phyloP scores from a whole-genome alignment of 2,113 vertebrate species.

The Lepidothrix coronata region DNA sequence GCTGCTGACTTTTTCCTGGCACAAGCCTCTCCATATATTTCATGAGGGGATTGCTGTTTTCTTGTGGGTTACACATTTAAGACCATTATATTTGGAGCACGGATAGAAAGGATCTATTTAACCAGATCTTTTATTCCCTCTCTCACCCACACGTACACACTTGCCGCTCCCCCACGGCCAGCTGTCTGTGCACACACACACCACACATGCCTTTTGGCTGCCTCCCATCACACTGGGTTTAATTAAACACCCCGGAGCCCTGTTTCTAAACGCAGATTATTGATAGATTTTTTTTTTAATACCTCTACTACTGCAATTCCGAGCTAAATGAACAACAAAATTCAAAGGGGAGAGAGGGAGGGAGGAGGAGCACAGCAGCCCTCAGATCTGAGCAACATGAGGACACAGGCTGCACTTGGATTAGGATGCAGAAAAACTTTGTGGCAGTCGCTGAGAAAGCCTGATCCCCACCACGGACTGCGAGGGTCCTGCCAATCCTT shows the following conservation, averaged over 20 bases:
- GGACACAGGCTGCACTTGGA: neutral
- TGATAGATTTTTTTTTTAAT: neutral
- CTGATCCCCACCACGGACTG: rapidly evolving
- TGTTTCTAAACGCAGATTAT: neutral
- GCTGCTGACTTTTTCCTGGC: neutral
- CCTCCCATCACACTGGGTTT: neutral
- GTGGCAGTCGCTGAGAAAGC: rapidly evolving
- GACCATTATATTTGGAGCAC: neutral
- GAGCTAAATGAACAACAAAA: neutral
- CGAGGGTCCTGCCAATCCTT: rapidly evolving
- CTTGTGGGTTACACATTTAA: neutral
- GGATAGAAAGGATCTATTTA: constrained; percentile 34
- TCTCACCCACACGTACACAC: neutral
- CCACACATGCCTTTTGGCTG: neutral
- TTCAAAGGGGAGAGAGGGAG: neutral
- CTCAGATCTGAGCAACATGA: neutral
- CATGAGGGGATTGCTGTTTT: neutral
- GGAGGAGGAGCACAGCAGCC: neutral
- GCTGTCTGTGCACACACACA: neutral
- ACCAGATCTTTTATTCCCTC: constrained; percentile 13
- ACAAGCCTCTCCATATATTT: neutral
- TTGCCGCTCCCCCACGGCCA: neutral
- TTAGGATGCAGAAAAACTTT: neutral
- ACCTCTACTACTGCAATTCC: neutral
- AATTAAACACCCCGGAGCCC: neutral